phyloP scores from a whole-genome alignment of 2,113 vertebrate genomes.

The Ictalurus punctatus region DNA sequence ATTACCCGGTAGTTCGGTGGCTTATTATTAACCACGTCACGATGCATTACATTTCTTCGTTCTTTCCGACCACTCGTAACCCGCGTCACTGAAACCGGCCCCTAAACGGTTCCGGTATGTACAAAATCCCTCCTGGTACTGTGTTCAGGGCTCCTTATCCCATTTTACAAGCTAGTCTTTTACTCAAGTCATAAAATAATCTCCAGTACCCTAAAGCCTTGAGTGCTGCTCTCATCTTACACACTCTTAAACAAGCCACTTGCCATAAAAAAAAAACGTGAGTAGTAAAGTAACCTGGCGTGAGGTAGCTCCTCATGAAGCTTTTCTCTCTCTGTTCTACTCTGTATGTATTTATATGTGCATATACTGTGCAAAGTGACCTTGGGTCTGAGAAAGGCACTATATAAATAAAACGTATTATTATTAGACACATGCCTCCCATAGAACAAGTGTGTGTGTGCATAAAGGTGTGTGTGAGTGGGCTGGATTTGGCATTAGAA shows the following conservation, averaged over 20 bases:
- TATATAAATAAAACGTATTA: too few species aligned
- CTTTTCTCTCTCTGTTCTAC: not conserved
- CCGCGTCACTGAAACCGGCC: not conserved
- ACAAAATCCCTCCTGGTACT: not conserved
- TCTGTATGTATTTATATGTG: too few species aligned
- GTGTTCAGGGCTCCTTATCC: not conserved
- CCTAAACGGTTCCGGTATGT: not conserved
- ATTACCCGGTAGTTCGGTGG: not conserved
- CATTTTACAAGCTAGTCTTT: constrained; percentile 2
- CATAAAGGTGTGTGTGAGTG: not conserved
- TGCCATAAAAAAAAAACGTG: constrained; percentile 43
- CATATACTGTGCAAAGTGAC: too few species aligned
- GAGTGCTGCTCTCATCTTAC: not conserved
- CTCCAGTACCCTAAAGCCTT: constrained; percentile 8
- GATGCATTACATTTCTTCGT: not conserved
- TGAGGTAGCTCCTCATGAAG: not conserved
- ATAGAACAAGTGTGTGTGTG: not conserved
- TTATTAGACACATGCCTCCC: not conserved
- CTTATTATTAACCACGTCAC: not conserved
- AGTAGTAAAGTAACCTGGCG: constrained; percentile 39
- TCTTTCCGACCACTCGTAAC: not conserved
- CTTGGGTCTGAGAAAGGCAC: too few species aligned
- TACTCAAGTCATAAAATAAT: constrained; percentile 7
- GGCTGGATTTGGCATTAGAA: not conserved
- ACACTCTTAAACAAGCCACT: constrained; percentile 33